Evolutionary conservation across 2,888 invertebrate genomes (phyloP).

Genomic region (Catocala sponsa): DNA sequence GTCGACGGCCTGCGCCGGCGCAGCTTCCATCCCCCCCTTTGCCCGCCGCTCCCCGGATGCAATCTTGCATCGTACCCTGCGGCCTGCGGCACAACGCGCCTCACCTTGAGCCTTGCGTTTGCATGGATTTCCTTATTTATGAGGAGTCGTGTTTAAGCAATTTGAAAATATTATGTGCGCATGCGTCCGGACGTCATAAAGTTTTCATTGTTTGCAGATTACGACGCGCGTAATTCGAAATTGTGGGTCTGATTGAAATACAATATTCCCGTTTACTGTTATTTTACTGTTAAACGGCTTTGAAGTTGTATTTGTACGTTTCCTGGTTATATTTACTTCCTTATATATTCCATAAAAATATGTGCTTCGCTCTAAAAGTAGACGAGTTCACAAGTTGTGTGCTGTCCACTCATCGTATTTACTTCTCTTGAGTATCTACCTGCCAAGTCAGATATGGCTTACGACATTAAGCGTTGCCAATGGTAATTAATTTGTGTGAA

Average conservation of each 20-base stretch:
- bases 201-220: conserved; percentile 23
- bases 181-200: conserved; percentile 26
- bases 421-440: too few relatives aligned
- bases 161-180: conserved; percentile 31
- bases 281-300: conserved; percentile 4
- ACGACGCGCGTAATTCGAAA: conserved; percentile 17
- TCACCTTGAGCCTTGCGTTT: conserved; percentile 51
- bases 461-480: too few relatives aligned
- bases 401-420: too few relatives aligned
- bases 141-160: conserved; percentile 28
- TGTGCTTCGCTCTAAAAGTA: too few relatives aligned
- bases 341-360: not conserved
- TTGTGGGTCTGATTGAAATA: conserved; percentile 17
- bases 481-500: too few relatives aligned
- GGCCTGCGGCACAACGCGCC: conserved; percentile 42
- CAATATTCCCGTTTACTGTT: conserved; percentile 9
- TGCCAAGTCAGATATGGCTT: too few relatives aligned
- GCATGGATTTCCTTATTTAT: conserved; percentile 51
- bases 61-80: conserved; percentile 33
- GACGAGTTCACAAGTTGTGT: too few relatives aligned
- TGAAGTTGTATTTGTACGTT: not conserved
- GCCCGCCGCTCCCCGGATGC: conserved; percentile 18
- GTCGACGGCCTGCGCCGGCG: conserved; percentile 63
- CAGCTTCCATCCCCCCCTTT: conserved; percentile 49
- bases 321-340: not conserved